These are phyloP conservation scores for Drosophila peninsularis DNA, from an alignment of 2,888 invertebrate species.

Conservation along the genomic window DNA sequence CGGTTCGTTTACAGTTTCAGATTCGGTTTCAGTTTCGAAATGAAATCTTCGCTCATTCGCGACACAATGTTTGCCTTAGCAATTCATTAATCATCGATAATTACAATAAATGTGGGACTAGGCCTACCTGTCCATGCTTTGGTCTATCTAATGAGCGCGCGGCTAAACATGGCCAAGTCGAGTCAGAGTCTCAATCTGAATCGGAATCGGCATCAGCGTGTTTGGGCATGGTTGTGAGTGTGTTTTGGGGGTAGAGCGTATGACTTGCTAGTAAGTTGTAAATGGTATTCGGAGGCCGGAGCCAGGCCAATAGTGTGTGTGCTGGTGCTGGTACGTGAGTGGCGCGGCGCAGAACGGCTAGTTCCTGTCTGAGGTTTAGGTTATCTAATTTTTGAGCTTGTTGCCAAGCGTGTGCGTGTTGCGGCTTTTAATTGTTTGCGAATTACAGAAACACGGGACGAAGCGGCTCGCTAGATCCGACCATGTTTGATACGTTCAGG, in stretches of 20 bases:
- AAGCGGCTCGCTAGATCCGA: neutral
- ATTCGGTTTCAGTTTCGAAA: slow-evolving; percentile 30
- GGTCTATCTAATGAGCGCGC: slow-evolving; percentile 55
- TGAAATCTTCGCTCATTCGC: slow-evolving; percentile 39
- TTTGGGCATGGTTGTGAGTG: neutral
- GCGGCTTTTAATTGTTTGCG: slow-evolving; percentile 70
- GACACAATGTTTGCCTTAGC: slow-evolving; percentile 71
- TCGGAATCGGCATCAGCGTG: slow-evolving; percentile 8
- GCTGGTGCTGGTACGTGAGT: slow-evolving; percentile 26
- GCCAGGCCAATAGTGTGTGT: slow-evolving; percentile 16
- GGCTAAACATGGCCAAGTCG: slow-evolving; percentile 12
- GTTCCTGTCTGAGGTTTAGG: slow-evolving; percentile 63
- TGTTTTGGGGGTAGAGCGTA: neutral
- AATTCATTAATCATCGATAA: slow-evolving; percentile 82
- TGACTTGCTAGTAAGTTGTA: slow-evolving; percentile 34
- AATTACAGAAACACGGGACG: slow-evolving; percentile 62
- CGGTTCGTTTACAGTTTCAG: slow-evolving; percentile 5
- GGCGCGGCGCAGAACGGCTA: slow-evolving; percentile 32
- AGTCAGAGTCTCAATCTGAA: slow-evolving; percentile 2
- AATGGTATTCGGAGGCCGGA: slow-evolving; percentile 24
- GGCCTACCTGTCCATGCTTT: slow-evolving; percentile 46
- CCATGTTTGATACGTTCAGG: slow-evolving; percentile 64
- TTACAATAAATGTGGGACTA: slow-evolving; percentile 76
- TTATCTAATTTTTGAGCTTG: slow-evolving; percentile 58
- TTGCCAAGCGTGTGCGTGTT: slow-evolving; percentile 66